Evolutionary conservation across 2,113 vertebrate genomes (phyloP), one percentile per base, ranked within the genome.

Genomic region (Pterophyllum scalare): DNA sequence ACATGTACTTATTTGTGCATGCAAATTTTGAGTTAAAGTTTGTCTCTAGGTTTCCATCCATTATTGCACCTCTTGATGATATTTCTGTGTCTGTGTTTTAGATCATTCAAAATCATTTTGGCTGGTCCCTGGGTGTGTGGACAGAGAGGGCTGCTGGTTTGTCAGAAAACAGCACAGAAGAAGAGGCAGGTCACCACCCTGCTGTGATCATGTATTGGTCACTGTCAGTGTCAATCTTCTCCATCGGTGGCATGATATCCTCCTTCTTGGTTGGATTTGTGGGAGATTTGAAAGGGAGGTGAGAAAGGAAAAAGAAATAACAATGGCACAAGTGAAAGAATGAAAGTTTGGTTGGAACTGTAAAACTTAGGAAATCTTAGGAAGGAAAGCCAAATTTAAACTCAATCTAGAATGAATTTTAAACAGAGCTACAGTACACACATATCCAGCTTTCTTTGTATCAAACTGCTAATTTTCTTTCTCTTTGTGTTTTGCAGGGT

Each of bases 241-340:
- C 97, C 49, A 9, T 99, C 0, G 98, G 98, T 0, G 98, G 98
- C 26, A 95, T 99, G 96, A 10, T 98, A 19, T 98, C 98, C 2
- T 99, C 98, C 31, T 99, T 99, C 94, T 95, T 99, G 24, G 97
- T 98, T 83, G 97, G 98, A 46, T 97, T 95, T 95, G 94, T 98
- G 14, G 97, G 97, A 1, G 96, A 99, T 94, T 92, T 92, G 60
- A 95, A 95, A 80, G 97, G 98, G 62, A 98, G 98, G 98, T 99
- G 79, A 92, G 90, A 17, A 52, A 72, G 11, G 1, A 61, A 33
- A 3, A 8, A 54, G 15, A 8, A 6, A 54, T 24, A 6, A 12
- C 2, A 33, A 7, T 7, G 7, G 28, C 15, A 46, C n/a, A 0
- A 17, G 40, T 43, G 28, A 20, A 46, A n/a, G 7, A 52, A 15